Percentiles rank a stretch among this genome's conserved stretches.
phyloP scores from a whole-genome alignment of 2,888 invertebrate genomes.

The Eupithecia pulchellata region DNA sequence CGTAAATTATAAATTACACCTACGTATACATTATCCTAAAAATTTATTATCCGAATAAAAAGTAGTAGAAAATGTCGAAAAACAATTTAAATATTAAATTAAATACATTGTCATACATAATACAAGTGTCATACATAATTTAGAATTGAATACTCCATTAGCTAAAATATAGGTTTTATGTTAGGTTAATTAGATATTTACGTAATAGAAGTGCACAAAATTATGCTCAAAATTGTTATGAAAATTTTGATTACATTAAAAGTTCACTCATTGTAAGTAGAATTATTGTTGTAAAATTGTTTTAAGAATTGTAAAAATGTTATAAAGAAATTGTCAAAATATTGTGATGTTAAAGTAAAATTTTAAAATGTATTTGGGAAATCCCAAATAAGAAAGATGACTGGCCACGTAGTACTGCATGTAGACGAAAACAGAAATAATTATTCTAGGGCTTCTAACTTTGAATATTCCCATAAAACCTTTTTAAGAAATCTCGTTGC shows the following conservation, averaged over 20 bases:
- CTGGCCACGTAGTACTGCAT: neutral
- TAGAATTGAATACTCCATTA: neutral
- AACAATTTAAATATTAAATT: neutral
- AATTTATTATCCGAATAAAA: neutral
- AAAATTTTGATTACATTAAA: conserved; percentile 33
- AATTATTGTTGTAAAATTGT: conserved; percentile 30
- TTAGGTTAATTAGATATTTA: conserved; percentile 12
- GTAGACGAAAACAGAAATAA: neutral
- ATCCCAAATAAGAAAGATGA: conserved; percentile 14
- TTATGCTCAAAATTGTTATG: conserved; percentile 42
- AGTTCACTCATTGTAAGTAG: conserved; percentile 30
- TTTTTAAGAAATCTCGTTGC: conserved; percentile 50
- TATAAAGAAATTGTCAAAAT: conserved; percentile 26
- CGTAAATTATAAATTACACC: too few species aligned
- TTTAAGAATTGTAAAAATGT: conserved; percentile 30
- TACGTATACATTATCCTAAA: neutral
- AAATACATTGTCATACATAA: neutral
- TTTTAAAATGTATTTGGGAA: conserved; percentile 13
- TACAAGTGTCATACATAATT: neutral
- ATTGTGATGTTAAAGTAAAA: conserved; percentile 32
- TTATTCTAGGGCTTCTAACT: too few species aligned
- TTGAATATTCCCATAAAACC: conserved; percentile 17
- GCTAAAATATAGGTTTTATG: neutral
- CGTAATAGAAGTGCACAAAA: conserved; percentile 42
- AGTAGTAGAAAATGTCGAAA: neutral